A percentile compares a stretch with the other conserved stretches of the same genome.
Evolutionary conservation across 2,888 invertebrate species (phyloP).

Genomic region (Zaprionus obscuricornis): DNA sequence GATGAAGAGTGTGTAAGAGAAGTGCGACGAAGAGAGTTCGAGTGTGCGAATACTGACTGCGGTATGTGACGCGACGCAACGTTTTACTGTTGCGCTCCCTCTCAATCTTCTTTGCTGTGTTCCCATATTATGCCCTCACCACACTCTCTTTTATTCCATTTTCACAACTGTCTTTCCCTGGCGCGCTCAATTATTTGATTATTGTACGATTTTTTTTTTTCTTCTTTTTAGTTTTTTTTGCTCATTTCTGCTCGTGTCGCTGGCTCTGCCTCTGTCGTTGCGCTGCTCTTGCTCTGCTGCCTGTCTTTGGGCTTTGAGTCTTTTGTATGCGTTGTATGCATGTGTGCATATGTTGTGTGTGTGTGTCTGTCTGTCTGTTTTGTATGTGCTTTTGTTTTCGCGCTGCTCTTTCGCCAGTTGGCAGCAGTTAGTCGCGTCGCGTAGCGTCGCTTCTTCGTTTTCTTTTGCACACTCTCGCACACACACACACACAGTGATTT

Average conservation of each 20-base stretch:
- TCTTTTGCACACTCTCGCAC: conserved; percentile 54
- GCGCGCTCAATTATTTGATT: conserved; percentile 64
- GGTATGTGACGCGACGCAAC: conserved; percentile 60
- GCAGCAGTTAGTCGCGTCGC: no score
- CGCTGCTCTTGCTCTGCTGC: conserved; percentile 16
- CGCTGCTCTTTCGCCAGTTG: conserved; percentile 57
- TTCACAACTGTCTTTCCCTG: conserved; percentile 26
- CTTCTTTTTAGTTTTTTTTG: conserved; percentile 22
- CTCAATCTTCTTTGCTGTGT: conserved; percentile 15
- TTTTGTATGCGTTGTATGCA: not conserved
- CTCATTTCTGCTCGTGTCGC: conserved; percentile 39
- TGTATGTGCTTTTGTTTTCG: conserved; percentile 67
- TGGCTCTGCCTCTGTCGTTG: conserved; percentile 26
- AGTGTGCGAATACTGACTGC: conserved; percentile 69
- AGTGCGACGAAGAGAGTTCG: conserved; percentile 43
- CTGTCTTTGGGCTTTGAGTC: conserved; percentile 30
- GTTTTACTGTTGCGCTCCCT: conserved; percentile 38
- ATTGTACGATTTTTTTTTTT: conserved; percentile 55
- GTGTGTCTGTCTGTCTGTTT: no score
- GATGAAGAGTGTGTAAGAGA: not conserved
- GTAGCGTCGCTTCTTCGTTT: conserved; percentile 68
- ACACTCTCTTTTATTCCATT: no score
- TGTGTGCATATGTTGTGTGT: conserved; percentile 6
- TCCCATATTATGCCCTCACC: conserved; percentile 13
- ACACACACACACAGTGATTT: conserved; percentile 52